phyloP scores from a whole-genome alignment of 2,888 invertebrate species.

The Bimastos eiseni region DNA sequence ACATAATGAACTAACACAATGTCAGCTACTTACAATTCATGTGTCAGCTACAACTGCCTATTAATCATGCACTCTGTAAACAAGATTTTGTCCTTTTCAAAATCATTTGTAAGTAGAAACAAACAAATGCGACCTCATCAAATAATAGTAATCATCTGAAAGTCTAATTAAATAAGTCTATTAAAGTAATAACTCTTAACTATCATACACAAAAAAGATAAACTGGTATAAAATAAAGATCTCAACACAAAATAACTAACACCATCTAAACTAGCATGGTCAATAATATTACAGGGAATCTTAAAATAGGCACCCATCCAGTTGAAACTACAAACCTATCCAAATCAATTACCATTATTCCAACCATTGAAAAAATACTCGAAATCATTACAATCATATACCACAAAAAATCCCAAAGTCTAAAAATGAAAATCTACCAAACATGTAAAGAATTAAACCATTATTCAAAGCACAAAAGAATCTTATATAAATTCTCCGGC shows the following conservation, averaged over 20 bases:
- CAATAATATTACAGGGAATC: not conserved
- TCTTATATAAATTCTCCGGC: not conserved
- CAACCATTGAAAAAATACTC: not conserved
- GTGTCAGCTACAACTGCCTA: not conserved
- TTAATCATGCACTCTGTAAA: not conserved
- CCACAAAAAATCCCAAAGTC: not conserved
- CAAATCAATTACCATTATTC: not conserved
- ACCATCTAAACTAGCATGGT: not conserved
- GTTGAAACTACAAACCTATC: not conserved
- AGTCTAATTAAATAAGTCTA: no score
- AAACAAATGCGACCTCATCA: no score
- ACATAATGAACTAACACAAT: no score
- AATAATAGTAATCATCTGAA: no score
- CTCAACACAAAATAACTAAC: not conserved
- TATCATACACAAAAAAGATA: not conserved
- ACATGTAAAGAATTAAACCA: not conserved
- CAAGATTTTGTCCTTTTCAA: constrained; percentile 10
- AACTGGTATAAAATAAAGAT: not conserved
- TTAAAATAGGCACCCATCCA: not conserved
- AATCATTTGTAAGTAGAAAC: not conserved
- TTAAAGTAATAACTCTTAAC: not conserved
- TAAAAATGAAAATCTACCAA: not conserved
- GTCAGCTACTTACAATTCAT: not conserved
- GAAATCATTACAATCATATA: not conserved
- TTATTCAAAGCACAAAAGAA: not conserved